Base-by-base conservation (phyloP, 2,888 invertebrate genomes). In the Spatulosminthurus flaviceps region DNA sequence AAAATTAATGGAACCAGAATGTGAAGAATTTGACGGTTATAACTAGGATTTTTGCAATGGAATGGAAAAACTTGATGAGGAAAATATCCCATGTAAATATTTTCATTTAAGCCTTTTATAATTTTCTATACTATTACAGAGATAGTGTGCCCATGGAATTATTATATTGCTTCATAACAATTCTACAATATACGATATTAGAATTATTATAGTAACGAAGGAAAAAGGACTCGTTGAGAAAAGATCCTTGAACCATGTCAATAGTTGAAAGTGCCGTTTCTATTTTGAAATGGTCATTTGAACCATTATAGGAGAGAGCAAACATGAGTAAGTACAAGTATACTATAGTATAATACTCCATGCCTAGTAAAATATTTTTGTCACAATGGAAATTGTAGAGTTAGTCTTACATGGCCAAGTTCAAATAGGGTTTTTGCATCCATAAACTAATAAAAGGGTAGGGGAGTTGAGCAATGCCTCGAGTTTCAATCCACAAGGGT, bases 361-460 rank as follows among this genome's bases (percentile, higher is more conserved):
- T n/a, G n/a, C n/a, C n/a, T n/a, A n/a, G n/a, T n/a, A n/a, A 34
- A 34, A 34, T 34, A 34, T 4, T 34, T n/a, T 34, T 34, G 34
- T 51, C 2, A 2, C 51, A 51, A 5, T 51, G 16, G 5, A 4
- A 4, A 11, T 19, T 51, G 16, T 51, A 51, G 5, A 19, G 5
- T 19, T 51, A 51, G n/a, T 19, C n/a, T 51, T n/a, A 2, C 7
- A 51, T 51, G 51, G 5, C n/a, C 7, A 51, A 51, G 28, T 28
- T 67, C 28, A 28, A 67, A 67, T 67, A 19, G 16, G 13, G 67
- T 67, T 67, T 67, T 67, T 67, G 67, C 67, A 28, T 24, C 67
- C 67, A 67, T 67, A 67, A 67, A 67, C 11, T 29, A 67, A 67
- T 67, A 28, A 26, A 67, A 51, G 67, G 28, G 67, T 29, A 67